These are phyloP conservation scores for Ectemnius continuus DNA, from an alignment of 2,888 invertebrate genomes.

Conservation along the genomic window DNA sequence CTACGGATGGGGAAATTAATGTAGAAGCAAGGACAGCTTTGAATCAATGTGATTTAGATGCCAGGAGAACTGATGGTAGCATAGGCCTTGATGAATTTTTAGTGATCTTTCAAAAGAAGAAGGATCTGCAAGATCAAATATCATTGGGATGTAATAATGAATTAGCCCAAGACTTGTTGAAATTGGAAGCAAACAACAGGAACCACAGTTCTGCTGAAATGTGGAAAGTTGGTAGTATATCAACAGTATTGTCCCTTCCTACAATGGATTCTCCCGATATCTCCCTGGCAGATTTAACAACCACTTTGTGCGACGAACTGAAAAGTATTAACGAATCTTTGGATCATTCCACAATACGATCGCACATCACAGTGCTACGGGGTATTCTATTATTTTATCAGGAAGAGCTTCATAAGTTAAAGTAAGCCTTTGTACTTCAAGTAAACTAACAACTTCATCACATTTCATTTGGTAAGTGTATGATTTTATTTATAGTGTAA, in stretches of 20 bases:
- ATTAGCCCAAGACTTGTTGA: constrained; percentile 57
- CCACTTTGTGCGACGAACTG: constrained; percentile 85
- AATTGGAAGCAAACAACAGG: constrained; percentile 52
- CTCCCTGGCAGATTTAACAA: constrained; percentile 82
- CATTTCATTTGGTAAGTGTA: neutral
- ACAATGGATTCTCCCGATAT: constrained; percentile 83
- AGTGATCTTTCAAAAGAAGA: constrained; percentile 80
- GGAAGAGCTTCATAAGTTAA: constrained; percentile 83
- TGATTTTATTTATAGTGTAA: constrained; percentile 70
- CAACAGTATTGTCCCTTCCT: constrained; percentile 83
- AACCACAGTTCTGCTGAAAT: constrained; percentile 81
- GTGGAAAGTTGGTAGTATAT: constrained; percentile 86
- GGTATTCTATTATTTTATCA: constrained; percentile 85
- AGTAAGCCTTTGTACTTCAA: constrained; percentile 73
- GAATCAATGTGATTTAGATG: constrained; percentile 31
- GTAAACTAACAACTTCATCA: neutral
- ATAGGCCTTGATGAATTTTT: constrained; percentile 85
- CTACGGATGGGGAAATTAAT: constrained; percentile 28
- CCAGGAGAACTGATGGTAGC: constrained; percentile 81
- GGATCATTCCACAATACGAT: constrained; percentile 68
- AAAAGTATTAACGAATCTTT: constrained; percentile 77
- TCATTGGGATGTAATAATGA: constrained; percentile 63
- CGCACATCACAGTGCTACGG: constrained; percentile 80
- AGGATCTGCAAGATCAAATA: constrained; percentile 60
- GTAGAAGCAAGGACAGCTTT: constrained; percentile 31